Percentiles rank a stretch among this genome's conserved stretches.
Conservation (phyloP, 35 echinoderm and acorn worm species). For the Ptychodera flava region DNA sequence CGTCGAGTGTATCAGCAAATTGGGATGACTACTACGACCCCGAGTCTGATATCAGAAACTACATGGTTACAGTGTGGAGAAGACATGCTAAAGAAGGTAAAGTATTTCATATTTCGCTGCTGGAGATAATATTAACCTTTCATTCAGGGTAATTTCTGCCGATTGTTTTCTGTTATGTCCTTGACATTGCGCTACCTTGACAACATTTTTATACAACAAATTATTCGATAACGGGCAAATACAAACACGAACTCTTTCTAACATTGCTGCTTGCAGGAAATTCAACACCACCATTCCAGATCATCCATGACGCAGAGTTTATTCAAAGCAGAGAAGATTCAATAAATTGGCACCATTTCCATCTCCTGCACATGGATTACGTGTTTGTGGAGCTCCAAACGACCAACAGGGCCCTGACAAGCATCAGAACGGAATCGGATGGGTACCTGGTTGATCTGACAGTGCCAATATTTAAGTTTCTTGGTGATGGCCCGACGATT, state of each 20-base stretch:
- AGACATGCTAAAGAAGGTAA: constrained; percentile 20
- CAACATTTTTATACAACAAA: background rate
- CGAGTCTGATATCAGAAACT: constrained; percentile 36
- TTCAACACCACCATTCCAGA: constrained; percentile 13
- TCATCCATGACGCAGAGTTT: constrained; percentile 38
- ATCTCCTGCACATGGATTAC: constrained; percentile 32
- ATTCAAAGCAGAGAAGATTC: background rate
- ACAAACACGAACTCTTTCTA: background rate
- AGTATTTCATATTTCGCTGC: too few species aligned
- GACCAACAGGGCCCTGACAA: constrained; percentile 15
- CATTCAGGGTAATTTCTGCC: background rate
- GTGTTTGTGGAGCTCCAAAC: constrained; percentile 27
- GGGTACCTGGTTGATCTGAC: constrained; percentile 37
- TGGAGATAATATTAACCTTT: too few species aligned
- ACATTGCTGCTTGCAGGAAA: background rate
- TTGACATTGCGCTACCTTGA: background rate
- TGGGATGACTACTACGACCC: constrained; percentile 34
- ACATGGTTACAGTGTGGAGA: constrained; percentile 21
- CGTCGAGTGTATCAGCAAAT: constrained; percentile 27
- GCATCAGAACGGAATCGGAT: constrained; percentile 13
- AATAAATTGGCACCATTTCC: constrained; percentile 52
- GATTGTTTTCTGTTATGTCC: background rate
- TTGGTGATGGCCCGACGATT: constrained; percentile 24
- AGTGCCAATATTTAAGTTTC: constrained; percentile 13
- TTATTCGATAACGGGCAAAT: background rate